These are phyloP conservation scores for Dryococelus australis DNA, from an alignment of 2,888 invertebrate genomes.

Conservation along the genomic window DNA sequence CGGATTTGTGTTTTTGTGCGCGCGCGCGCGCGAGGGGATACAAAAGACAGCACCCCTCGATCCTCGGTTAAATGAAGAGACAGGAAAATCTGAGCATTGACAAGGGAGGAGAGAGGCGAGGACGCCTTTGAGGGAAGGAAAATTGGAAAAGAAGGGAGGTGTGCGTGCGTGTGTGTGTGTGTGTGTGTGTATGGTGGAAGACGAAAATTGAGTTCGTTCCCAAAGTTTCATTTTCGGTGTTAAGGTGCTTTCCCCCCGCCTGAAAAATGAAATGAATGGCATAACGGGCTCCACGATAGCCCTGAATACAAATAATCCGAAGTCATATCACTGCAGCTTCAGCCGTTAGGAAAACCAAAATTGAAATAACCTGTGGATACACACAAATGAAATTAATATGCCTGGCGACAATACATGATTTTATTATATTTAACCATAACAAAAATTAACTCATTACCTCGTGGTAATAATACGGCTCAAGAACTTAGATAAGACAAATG, in stretches of 20 bases:
- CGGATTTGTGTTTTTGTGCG: background rate
- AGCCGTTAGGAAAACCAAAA: no score
- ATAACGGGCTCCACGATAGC: background rate
- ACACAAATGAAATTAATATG: no score
- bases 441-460: no score
- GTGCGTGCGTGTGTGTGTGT: background rate
- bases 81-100: background rate
- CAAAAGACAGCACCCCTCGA: background rate
- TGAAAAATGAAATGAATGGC: background rate
- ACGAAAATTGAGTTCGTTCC: background rate
- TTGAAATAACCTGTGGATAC: no score
- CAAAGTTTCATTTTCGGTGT: slow-evolving; percentile 6
- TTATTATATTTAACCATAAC: no score
- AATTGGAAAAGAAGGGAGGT: slow-evolving; percentile 4
- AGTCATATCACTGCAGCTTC: no score
- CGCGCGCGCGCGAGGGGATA: background rate
- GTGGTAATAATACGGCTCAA: no score
- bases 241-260: background rate
- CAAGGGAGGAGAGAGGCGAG: background rate
- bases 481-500: no score
- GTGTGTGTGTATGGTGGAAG: background rate
- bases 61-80: background rate
- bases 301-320: no score
- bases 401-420: no score
- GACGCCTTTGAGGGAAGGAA: background rate